phyloP scores from a whole-genome alignment of 2,113 vertebrate species.

The Calypte anna region DNA sequence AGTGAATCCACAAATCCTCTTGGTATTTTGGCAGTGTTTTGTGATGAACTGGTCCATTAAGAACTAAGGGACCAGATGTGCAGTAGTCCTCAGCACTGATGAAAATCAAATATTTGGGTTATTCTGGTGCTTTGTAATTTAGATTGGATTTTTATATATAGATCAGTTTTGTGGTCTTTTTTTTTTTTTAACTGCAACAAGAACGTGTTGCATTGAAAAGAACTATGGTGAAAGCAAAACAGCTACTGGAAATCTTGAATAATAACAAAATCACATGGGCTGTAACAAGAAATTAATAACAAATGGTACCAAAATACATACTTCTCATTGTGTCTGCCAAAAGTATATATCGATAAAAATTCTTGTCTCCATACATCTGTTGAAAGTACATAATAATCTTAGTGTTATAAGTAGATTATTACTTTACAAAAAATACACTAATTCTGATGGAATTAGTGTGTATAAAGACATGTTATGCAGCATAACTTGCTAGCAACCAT shows the following conservation, averaged over 20 bases:
- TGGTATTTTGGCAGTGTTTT: neutral
- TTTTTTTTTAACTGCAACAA: neutral
- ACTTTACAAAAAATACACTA: neutral
- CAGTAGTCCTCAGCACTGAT: neutral
- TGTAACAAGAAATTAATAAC: neutral
- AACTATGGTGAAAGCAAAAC: neutral
- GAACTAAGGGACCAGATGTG: neutral
- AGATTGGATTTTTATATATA: too few species aligned
- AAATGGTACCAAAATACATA: neutral
- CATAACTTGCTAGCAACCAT: neutral
- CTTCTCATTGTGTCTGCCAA: neutral
- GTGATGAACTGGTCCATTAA: neutral
- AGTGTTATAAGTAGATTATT: neutral
- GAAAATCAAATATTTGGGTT: neutral
- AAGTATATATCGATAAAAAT: neutral
- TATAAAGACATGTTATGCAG: neutral
- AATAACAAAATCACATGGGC: neutral
- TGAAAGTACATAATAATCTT: neutral
- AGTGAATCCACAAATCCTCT: slow-evolving; percentile 32
- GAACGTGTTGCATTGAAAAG: neutral
- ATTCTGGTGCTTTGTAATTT: neutral
- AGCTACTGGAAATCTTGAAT: neutral
- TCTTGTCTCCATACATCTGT: neutral
- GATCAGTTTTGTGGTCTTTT: neutral
- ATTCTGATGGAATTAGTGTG: neutral